Base-by-base conservation (phyloP, 2,888 invertebrate species). In the Coleophora flavipennella region DNA sequence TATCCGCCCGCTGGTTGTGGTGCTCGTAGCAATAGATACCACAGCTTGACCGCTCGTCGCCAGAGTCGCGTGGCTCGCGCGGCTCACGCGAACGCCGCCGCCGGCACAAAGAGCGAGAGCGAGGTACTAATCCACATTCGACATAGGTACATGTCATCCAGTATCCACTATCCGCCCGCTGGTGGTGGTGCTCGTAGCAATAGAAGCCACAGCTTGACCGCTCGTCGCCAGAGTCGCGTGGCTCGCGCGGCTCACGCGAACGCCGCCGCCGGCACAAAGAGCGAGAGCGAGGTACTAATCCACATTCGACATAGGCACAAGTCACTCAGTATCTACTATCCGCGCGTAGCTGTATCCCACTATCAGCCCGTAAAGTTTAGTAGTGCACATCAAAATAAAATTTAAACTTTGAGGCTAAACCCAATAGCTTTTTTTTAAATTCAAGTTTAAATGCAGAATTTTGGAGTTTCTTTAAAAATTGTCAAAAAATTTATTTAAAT, bases 1-100 rank as follows among this genome's bases (percentile, higher is more conserved):
- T n/a, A n/a, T n/a, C 77, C 76, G 14, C 78, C 79, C 3, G 67
- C 76, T 69, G 69, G 71, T 75, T 74, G 74, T 70, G 70, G 68
- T 40, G 51, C 44, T 61, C 48, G 29, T n/a, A n/a, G n/a, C n/a
- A n/a, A 36, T 32, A 45, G 37, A 32, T 44, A 36, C 31, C 14
- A 40, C 64, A 62, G 31, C 69, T 75, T 10, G 66, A 74, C 31
- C 71, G 74, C 48, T 76, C 79, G 13, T 77, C 79, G 45, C 80
- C 78, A 1, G 80, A 79, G 38, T 78, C 79, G 34, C 70, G 70
- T 38, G 64, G 62, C 40, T 71, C 69, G 0, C 51, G 67, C 14
- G 37, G 69, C 13, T 71, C 69, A 13, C 49, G 67, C 2, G 57
- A 58, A 9, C 50, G 64, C 12, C 55, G 57, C n/a, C 55, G 55